phyloP scores from a whole-genome alignment of 2,888 invertebrate genomes.

The Hedychridium roseum region DNA sequence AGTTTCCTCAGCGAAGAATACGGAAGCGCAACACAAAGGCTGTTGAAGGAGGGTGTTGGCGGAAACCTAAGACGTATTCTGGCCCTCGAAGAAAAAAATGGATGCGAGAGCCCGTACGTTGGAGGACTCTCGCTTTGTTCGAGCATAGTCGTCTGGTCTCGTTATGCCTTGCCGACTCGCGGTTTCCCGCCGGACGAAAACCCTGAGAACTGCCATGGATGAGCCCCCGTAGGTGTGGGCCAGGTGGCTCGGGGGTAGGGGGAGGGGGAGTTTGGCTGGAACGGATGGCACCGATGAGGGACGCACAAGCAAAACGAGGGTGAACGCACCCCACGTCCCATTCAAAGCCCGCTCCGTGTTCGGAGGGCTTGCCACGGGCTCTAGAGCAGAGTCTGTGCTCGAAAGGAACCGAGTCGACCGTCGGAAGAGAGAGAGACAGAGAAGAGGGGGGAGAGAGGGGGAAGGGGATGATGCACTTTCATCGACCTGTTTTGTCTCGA shows the following conservation, averaged over 20 bases:
- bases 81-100: background rate
- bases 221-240: constrained; percentile 7
- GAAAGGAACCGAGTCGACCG: too few species aligned
- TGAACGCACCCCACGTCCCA: constrained; percentile 31
- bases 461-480: constrained; percentile 15
- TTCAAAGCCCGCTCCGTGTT: constrained; percentile 18
- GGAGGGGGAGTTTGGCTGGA: constrained; percentile 1
- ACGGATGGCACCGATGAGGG: constrained; percentile 12
- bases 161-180: constrained; percentile 31
- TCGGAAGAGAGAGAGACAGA: too few species aligned
- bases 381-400: too few species aligned
- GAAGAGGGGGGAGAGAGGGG: too few species aligned
- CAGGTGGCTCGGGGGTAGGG: constrained; percentile 4
- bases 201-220: constrained; percentile 7
- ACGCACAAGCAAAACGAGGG: constrained; percentile 25
- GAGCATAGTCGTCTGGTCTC: constrained; percentile 36
- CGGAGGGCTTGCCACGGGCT: constrained; percentile 9
- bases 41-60: background rate
- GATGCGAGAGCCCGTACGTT: too few species aligned
- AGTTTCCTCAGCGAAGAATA: background rate
- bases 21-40: background rate
- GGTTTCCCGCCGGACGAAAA: constrained; percentile 19
- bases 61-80: background rate
- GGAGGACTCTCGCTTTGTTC: constrained; percentile 42
- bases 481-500: constrained; percentile 19